Conservation (phyloP, 2,888 invertebrate genomes). For the Hemistola chrysoprasaria region DNA sequence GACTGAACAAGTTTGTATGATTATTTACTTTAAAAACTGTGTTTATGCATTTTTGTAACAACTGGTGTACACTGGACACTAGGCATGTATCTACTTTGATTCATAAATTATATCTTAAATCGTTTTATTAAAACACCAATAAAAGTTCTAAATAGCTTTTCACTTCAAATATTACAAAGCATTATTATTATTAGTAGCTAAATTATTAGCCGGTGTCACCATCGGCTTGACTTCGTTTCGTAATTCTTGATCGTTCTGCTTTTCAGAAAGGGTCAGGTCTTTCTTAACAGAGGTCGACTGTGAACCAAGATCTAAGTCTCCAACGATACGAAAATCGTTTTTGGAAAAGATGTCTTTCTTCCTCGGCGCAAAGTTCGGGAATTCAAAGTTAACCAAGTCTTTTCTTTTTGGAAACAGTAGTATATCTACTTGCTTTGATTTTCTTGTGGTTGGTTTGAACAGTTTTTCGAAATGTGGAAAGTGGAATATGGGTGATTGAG, state of each 20-base stretch:
- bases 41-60: too few species aligned
- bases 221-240: slow-evolving; percentile 29
- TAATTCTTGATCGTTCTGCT: slow-evolving; percentile 25
- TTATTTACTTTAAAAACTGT: too few species aligned
- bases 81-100: too few species aligned
- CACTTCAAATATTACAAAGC: slow-evolving; percentile 28
- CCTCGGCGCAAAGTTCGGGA: slow-evolving; percentile 17
- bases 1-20: too few species aligned
- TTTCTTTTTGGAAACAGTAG: slow-evolving; percentile 62
- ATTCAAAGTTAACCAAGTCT: slow-evolving; percentile 32
- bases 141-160: slow-evolving; percentile 9
- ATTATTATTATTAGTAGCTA: slow-evolving; percentile 26
- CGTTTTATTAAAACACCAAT: slow-evolving; percentile 3
- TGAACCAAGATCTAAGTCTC: slow-evolving; percentile 46
- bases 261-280: slow-evolving; percentile 45
- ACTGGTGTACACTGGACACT: too few species aligned
- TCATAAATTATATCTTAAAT: slow-evolving; percentile 19
- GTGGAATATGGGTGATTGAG: neutral
- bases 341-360: slow-evolving; percentile 31
- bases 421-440: slow-evolving; percentile 59
- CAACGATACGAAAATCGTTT: slow-evolving; percentile 51
- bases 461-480: slow-evolving; percentile 1
- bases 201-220: slow-evolving; percentile 20
- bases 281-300: slow-evolving; percentile 51
- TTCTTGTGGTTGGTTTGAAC: slow-evolving; percentile 26